Percentiles rank a stretch among this genome's conserved stretches.
These are phyloP conservation scores for Arenaria interpres DNA, from an alignment of 2,113 vertebrate species.

Conservation along the genomic window DNA sequence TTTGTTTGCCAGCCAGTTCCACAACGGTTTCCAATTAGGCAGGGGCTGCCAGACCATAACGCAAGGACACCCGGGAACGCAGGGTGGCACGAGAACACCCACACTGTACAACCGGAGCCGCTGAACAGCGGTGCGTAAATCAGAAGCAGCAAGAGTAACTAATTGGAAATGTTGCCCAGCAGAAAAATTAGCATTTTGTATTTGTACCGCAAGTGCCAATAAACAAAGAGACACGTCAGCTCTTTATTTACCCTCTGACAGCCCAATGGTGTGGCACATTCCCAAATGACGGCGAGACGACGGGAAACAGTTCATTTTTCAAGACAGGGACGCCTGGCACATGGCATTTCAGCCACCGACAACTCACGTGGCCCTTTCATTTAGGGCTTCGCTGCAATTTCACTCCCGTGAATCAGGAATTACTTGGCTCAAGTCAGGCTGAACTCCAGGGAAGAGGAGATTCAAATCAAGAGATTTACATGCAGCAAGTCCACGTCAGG, in stretches of 20 bases:
- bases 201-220: neutral
- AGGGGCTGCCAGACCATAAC: neutral
- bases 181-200: conserved; percentile 8
- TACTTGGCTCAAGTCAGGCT: neutral
- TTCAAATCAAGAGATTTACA: neutral
- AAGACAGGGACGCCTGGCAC: neutral
- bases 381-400: neutral
- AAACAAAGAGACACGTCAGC: neutral
- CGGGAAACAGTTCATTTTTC: neutral
- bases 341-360: neutral
- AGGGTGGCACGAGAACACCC: neutral
- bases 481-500: neutral
- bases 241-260: neutral
- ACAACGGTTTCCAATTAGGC: neutral
- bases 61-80: neutral
- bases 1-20: neutral
- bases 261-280: neutral
- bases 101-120: neutral
- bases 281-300: neutral
- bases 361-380: neutral
- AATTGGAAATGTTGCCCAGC: neutral
- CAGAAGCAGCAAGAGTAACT: neutral
- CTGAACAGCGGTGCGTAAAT: neutral
- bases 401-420: neutral
- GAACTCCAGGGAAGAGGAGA: neutral